Percentiles rank a stretch among this genome's conserved stretches.
Evolutionary conservation across 2,888 invertebrate species (phyloP).

Genomic region (Rhingia rostrata): DNA sequence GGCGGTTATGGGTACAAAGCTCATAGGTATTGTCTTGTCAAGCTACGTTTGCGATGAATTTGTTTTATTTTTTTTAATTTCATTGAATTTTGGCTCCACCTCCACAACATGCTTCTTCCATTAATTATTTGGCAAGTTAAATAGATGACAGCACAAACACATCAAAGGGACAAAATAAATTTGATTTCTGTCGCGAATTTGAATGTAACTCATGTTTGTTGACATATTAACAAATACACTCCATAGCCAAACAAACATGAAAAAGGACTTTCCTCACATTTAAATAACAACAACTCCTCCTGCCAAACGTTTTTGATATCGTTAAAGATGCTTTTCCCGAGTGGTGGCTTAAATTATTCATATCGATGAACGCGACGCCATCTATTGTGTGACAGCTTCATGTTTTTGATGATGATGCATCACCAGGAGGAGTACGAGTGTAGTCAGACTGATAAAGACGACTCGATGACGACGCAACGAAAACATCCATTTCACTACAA

Average conservation of each 20-base stretch:
- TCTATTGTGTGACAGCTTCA: conserved; percentile 44
- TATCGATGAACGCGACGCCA: conserved; percentile 38
- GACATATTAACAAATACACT: neutral
- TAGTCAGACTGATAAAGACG: conserved; percentile 23
- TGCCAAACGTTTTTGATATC: conserved; percentile 29
- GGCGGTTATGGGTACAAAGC: too few relatives aligned
- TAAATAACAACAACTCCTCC: conserved; percentile 18
- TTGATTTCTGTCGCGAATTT: neutral
- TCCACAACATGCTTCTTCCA: neutral
- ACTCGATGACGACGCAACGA: conserved; percentile 28
- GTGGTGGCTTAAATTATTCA: conserved; percentile 54
- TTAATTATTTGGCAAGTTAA: conserved; percentile 18
- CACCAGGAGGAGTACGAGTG: conserved; percentile 1
- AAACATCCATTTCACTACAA: conserved; percentile 43
- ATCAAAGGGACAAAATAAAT: neutral
- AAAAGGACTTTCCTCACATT: conserved; percentile 2
- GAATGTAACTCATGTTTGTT: neutral
- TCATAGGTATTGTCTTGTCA: too few relatives aligned
- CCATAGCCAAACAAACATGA: neutral
- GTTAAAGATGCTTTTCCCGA: neutral
- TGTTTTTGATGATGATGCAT: conserved; percentile 20
- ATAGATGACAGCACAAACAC: conserved; percentile 3
- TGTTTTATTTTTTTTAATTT: too few relatives aligned
- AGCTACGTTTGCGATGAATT: too few relatives aligned
- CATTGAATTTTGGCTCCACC: too few relatives aligned